Percentiles rank a stretch among this genome's conserved stretches.
These are phyloP conservation scores for Metallyticus violacea DNA, from an alignment of 2,888 invertebrate species.

Conservation along the genomic window DNA sequence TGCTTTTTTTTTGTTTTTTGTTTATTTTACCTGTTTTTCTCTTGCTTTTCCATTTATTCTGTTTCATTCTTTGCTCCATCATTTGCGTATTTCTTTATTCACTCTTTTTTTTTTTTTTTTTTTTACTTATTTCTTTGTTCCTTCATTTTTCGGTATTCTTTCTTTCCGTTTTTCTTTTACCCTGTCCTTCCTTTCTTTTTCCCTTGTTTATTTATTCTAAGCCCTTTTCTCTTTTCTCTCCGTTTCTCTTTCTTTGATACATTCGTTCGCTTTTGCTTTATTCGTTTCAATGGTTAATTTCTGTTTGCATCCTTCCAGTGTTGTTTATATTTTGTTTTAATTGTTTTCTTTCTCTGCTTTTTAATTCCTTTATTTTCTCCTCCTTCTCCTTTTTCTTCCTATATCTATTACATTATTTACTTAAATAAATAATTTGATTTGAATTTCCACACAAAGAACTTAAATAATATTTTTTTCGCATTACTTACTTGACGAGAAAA, in stretches of 20 bases:
- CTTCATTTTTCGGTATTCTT: too few species aligned
- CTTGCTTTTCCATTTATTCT: background rate
- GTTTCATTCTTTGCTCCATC: background rate
- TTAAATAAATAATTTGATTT: too few species aligned
- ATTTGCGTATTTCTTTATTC: background rate
- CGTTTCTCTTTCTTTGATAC: background rate
- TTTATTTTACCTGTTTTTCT: constrained; percentile 59
- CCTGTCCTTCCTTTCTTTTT: background rate
- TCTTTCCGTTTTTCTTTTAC: background rate
- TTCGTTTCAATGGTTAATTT: background rate
- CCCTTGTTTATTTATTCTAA: background rate
- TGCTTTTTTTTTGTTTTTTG: constrained; percentile 48
- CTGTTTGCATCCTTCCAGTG: background rate
- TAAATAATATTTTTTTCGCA: too few species aligned
- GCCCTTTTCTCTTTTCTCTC: background rate
- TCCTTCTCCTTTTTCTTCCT: too few species aligned
- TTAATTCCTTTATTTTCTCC: background rate
- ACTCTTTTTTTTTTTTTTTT: background rate
- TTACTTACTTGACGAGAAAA: too few species aligned
- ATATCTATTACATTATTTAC: too few species aligned
- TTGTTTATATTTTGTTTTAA: background rate
- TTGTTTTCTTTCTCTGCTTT: background rate
- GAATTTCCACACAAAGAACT: too few species aligned
- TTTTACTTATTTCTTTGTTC: too few species aligned
- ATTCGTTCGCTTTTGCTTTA: background rate